phyloP scores from a whole-genome alignment of 2,888 invertebrate genomes.

The Microdon myrmicae region DNA sequence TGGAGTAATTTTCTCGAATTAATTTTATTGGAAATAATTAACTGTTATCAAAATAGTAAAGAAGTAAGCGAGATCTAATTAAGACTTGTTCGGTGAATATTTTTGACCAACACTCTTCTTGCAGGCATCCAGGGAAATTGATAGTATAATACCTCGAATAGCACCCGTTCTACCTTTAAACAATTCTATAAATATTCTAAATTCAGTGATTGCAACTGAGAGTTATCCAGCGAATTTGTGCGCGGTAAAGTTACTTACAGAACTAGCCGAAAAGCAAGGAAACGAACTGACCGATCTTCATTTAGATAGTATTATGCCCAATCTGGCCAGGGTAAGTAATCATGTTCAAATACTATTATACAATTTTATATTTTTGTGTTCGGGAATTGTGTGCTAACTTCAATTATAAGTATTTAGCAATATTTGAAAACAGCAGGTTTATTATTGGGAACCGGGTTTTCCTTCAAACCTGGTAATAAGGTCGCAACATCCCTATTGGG shows the following conservation, averaged over 20 bases:
- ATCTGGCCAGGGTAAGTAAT: slow-evolving; percentile 79
- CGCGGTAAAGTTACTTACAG: slow-evolving; percentile 90
- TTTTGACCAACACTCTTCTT: slow-evolving; percentile 18
- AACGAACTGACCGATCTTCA: slow-evolving; percentile 78
- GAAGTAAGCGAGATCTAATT: slow-evolving; percentile 66
- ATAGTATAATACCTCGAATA: slow-evolving; percentile 79
- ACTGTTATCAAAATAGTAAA: slow-evolving; percentile 82
- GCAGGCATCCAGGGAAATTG: slow-evolving; percentile 84
- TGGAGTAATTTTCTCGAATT: slow-evolving; percentile 93
- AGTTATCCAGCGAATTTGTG: slow-evolving; percentile 89
- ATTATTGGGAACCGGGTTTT: too few relatives aligned
- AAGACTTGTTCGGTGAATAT: neutral
- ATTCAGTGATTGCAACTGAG: slow-evolving; percentile 88
- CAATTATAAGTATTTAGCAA: too few relatives aligned
- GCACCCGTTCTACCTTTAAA: slow-evolving; percentile 85
- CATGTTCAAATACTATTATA: neutral
- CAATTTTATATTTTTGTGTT: neutral
- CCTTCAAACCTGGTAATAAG: too few relatives aligned
- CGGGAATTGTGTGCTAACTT: too few relatives aligned
- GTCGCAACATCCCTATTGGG: too few relatives aligned
- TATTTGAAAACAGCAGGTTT: too few relatives aligned
- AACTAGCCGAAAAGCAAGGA: slow-evolving; percentile 82
- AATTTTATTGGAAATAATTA: slow-evolving; percentile 87
- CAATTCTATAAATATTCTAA: slow-evolving; percentile 75
- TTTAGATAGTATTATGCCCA: slow-evolving; percentile 85